A percentile compares a stretch with the other conserved stretches of the same genome.
These are phyloP conservation scores for Drosophila ustulata DNA, from an alignment of 2,888 invertebrate species.

Conservation along the genomic window DNA sequence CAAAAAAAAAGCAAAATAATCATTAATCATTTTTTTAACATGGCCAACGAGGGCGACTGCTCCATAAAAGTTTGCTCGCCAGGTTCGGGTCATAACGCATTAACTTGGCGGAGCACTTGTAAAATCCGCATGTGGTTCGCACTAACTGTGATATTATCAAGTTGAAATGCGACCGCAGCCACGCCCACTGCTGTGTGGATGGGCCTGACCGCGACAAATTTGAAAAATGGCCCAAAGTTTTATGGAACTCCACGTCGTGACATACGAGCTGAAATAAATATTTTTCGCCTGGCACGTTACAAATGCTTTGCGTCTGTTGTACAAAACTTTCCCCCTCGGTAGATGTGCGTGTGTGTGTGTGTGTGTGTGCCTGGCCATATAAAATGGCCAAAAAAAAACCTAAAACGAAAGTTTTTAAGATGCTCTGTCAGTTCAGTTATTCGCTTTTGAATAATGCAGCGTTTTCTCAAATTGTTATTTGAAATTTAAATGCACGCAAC, in stretches of 20 bases:
- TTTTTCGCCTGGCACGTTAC: slow-evolving; percentile 72
- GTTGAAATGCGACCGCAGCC: slow-evolving; percentile 65
- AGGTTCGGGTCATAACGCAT: slow-evolving; percentile 68
- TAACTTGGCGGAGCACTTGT: slow-evolving; percentile 71
- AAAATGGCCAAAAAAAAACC: slow-evolving; percentile 24
- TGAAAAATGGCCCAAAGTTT: slow-evolving; percentile 78
- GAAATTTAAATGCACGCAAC: slow-evolving; percentile 50
- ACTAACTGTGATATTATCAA: slow-evolving; percentile 74
- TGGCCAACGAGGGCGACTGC: slow-evolving; percentile 34
- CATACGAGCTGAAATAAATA: slow-evolving; percentile 76
- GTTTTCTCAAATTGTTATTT: slow-evolving; percentile 52
- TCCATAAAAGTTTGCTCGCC: slow-evolving; percentile 58
- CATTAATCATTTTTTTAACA: slow-evolving; percentile 75
- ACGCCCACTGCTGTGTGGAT: slow-evolving; percentile 33
- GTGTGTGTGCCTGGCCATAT: slow-evolving; percentile 5
- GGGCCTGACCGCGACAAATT: slow-evolving; percentile 74
- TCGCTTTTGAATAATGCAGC: slow-evolving; percentile 47
- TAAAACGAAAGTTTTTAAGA: slow-evolving; percentile 45
- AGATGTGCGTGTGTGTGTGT: neutral
- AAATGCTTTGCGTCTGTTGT: slow-evolving; percentile 75
- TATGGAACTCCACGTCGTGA: slow-evolving; percentile 58
- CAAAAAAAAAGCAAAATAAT: slow-evolving; percentile 57
- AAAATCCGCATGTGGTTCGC: slow-evolving; percentile 67
- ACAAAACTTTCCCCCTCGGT: slow-evolving; percentile 54
- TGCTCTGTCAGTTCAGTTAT: slow-evolving; percentile 26